Percentiles rank a stretch among this genome's conserved stretches.
phyloP scores from a whole-genome alignment of 2,113 vertebrate species.

The Epinephelus fuscoguttatus region DNA sequence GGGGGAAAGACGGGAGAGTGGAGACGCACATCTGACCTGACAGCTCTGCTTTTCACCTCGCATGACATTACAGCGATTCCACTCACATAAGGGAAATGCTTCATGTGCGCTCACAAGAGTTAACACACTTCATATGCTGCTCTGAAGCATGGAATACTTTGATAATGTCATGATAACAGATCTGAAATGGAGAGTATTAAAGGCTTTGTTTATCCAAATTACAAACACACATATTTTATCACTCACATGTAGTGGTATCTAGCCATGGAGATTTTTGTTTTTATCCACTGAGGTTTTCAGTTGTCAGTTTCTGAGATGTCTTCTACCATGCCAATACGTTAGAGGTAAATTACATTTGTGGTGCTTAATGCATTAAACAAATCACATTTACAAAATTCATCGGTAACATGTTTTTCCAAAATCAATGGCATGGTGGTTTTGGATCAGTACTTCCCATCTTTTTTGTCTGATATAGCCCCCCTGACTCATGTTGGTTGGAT shows the following conservation, averaged over 20 bases:
- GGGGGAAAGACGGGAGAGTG: background rate
- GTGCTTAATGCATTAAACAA: background rate
- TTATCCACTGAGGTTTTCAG: background rate
- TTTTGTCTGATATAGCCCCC: background rate
- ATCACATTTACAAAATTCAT: background rate
- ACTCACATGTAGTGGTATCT: background rate
- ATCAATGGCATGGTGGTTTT: background rate
- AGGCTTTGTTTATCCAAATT: background rate
- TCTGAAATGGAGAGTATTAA: background rate
- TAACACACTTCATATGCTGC: constrained; percentile 12
- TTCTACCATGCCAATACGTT: background rate
- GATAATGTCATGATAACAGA: background rate
- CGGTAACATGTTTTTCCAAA: background rate
- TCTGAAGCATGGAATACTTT: background rate
- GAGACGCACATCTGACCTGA: constrained; percentile 62
- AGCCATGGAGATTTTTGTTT: background rate
- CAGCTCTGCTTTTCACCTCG: constrained; percentile 64
- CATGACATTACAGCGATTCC: constrained; percentile 59
- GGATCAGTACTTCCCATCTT: background rate
- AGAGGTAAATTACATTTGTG: background rate
- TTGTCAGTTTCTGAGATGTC: background rate
- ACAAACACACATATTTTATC: background rate
- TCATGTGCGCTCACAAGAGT: background rate
- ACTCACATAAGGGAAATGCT: constrained; percentile 29
- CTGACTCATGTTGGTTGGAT: background rate